Evolutionary conservation across 2,797 vertebrate genomes (phyloP).

Genomic region (Dipus sagitta): DNA sequence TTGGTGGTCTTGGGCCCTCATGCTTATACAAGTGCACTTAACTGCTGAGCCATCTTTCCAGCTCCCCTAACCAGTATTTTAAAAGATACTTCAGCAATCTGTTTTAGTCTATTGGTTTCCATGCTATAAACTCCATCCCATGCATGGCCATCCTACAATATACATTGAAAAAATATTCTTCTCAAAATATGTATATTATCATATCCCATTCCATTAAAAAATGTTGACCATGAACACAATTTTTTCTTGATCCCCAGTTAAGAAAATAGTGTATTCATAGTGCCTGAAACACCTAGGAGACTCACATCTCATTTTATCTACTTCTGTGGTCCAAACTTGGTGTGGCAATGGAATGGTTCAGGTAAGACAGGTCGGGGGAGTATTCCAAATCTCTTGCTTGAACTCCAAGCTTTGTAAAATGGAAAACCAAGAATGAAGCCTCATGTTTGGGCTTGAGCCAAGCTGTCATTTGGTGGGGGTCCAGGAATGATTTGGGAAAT

Average conservation of each 20-base stretch:
- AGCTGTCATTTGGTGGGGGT: background rate
- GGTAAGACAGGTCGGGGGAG: background rate
- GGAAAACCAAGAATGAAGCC: background rate
- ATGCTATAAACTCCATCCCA: background rate
- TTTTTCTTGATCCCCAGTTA: conserved; percentile 5
- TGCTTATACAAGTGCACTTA: too few relatives aligned
- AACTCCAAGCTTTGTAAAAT: background rate
- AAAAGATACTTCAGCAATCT: background rate
- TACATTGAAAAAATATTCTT: too few relatives aligned
- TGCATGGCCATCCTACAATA: background rate
- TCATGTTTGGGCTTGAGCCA: background rate
- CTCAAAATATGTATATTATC: too few relatives aligned
- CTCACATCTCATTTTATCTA: background rate
- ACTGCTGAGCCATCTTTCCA: too few relatives aligned
- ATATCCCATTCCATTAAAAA: background rate
- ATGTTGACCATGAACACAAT: background rate
- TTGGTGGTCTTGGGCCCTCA: too few relatives aligned
- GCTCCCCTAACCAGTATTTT: background rate
- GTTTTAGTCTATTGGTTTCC: background rate
- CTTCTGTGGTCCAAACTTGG: background rate
- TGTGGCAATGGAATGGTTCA: background rate
- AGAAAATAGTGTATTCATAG: background rate
- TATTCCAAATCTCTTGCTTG: background rate
- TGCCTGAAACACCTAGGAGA: background rate
- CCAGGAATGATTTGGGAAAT: background rate